Conservation (phyloP, 2,113 vertebrate genomes). For the Otis tarda region DNA sequence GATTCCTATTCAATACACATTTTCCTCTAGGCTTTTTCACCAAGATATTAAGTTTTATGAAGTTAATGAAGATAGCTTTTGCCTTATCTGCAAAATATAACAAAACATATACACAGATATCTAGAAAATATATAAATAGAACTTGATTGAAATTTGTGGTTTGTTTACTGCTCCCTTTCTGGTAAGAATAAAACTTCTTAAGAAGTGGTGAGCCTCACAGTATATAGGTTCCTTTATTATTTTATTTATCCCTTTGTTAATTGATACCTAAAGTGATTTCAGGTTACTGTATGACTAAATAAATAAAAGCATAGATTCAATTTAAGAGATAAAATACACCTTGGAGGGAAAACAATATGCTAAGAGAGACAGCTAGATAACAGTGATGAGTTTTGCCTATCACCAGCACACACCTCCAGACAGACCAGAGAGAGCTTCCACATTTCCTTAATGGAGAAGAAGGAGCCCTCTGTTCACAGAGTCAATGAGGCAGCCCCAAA, state of each 20-base stretch:
- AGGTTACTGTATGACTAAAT: background rate
- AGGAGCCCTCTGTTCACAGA: background rate
- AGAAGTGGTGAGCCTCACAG: rapidly evolving
- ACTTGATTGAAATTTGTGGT: background rate
- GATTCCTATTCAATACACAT: background rate
- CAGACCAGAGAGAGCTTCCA: background rate
- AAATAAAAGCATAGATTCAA: background rate
- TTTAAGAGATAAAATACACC: background rate
- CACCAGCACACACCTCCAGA: background rate
- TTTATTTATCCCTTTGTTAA: background rate
- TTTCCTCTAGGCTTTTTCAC: background rate
- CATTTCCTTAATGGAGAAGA: rapidly evolving
- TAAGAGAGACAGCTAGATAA: background rate
- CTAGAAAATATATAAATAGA: background rate
- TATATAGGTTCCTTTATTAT: background rate
- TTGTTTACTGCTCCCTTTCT: background rate
- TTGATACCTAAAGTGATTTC: background rate
- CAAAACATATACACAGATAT: background rate
- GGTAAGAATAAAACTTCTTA: background rate
- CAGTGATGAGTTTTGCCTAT: background rate
- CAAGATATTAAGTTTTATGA: background rate
- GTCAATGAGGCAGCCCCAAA: background rate
- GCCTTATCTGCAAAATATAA: background rate
- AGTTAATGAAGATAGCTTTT: background rate
- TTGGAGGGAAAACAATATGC: background rate